Evolutionary conservation across 2,113 vertebrate genomes (phyloP).

Genomic region (Charadrius vociferus): DNA sequence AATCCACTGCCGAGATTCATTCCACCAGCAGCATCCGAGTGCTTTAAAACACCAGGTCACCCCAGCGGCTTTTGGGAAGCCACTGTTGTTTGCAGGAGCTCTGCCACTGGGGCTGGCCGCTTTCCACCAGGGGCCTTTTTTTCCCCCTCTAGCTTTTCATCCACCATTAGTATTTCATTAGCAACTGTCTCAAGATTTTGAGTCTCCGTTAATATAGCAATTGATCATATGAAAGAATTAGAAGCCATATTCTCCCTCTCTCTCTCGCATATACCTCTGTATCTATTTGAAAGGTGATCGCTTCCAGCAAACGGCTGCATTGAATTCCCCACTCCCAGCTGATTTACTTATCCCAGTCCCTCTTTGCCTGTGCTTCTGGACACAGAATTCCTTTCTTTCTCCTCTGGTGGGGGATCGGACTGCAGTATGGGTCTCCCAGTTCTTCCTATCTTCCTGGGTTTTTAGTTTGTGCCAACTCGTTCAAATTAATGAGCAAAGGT

Average conservation of each 20-base stretch:
- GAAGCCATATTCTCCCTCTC: slow-evolving; percentile 8
- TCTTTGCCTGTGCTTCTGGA: not conserved
- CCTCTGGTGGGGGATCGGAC: not conserved
- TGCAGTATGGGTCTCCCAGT: not conserved
- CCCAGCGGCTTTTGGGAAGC: not conserved
- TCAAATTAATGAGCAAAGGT: not conserved
- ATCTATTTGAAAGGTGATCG: not conserved
- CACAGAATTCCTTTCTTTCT: not conserved
- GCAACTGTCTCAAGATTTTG: not conserved
- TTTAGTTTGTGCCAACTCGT: not conserved
- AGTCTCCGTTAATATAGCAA: not conserved
- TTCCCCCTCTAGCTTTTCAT: not conserved
- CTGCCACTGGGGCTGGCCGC: not conserved
- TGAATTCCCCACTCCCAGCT: not conserved
- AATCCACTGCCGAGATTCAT: not conserved
- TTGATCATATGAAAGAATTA: not conserved
- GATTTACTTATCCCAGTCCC: not conserved
- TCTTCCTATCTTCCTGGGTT: not conserved
- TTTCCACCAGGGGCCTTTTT: not conserved
- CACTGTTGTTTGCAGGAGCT: not conserved
- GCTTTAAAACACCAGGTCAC: not conserved
- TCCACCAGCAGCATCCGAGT: slow-evolving; percentile 18
- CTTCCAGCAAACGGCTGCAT: not conserved
- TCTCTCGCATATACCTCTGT: not conserved
- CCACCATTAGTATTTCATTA: not conserved